A percentile compares a stretch with the other conserved stretches of the same genome.
Conservation (phyloP, 1,140 invertebrate genomes). For the Lucilia sericata region DNA sequence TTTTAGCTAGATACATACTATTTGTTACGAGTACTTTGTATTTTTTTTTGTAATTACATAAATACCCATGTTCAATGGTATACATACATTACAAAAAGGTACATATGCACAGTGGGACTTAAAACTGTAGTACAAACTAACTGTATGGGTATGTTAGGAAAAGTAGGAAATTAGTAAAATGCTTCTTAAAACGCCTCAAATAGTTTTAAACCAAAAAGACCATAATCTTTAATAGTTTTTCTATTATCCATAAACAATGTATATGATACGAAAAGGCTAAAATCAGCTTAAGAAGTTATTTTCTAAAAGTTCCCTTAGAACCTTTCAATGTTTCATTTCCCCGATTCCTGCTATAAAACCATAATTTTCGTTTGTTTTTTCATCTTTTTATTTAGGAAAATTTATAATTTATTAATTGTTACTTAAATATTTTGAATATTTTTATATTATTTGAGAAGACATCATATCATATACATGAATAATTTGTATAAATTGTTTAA, state of each 20-base stretch:
- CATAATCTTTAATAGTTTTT: too few relatives aligned
- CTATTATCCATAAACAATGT: too few relatives aligned
- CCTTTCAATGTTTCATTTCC: too few relatives aligned
- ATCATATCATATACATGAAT: neutral
- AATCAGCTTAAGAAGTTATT: too few relatives aligned
- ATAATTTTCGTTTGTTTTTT: neutral
- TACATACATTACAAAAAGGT: neutral
- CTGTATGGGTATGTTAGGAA: too few relatives aligned
- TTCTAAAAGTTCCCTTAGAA: too few relatives aligned
- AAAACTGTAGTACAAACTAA: too few relatives aligned
- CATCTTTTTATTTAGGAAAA: neutral
- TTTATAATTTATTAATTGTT: constrained; percentile 4
- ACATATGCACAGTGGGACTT: neutral
- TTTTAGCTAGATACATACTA: neutral
- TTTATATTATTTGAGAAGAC: neutral
- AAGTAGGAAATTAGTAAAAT: too few relatives aligned
- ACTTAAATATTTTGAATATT: neutral
- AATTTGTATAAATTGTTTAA: neutral
- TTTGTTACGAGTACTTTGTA: neutral
- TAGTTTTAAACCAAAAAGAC: too few relatives aligned
- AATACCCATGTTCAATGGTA: neutral
- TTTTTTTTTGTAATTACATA: neutral
- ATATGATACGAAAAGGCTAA: too few relatives aligned
- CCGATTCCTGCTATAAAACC: too few relatives aligned
- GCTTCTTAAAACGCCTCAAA: too few relatives aligned